Base-by-base conservation (phyloP, 1,140 invertebrate species). In the Chrysoperla carnea region DNA sequence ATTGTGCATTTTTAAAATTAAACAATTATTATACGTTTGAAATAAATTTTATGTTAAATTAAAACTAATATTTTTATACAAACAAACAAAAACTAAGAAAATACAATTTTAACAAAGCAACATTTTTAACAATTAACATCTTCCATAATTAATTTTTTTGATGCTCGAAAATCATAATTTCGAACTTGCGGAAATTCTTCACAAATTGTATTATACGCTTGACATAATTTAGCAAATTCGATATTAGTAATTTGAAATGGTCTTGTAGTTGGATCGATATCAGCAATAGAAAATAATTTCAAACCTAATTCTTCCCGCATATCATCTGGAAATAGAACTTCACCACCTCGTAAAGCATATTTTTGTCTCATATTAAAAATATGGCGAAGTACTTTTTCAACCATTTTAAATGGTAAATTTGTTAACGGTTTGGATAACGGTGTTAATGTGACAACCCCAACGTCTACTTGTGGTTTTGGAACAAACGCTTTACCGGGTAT, bases 391-490 rank as follows among this genome's bases (percentile, higher is more conserved):
- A 99, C 76, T 69, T 95, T 97, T 57, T 98, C 91, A 37, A 95
- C 78, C 9, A 93, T 56, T 48, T 76, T 60, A 62, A 96, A 98
- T 0, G 86, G 76, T 27, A 87, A 65, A 36, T 73, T 60, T 47
- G 92, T 85, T 5, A 77, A 54, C 2, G 95, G 93, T 39, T 70
- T 58, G 48, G 73, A 73, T 4, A 80, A 57, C 4, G 96, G 94
- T 15, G 73, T 72, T 38, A 99, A 73, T 38, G 80, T 79, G 0
- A 99, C 91, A 8, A 98, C 82, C 37, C 87, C 90, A 5, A 96
- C 93, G 68, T 99, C 89, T 6, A 99, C 93, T 41, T 98, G 74
- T 0, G 95, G 93, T 55, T 83, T 76, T 0, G 95, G 95, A 37
- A 96, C 69, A 72, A 99, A 99, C 6, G 82, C 81, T 49, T 62